Percentiles rank a stretch among this genome's conserved stretches.
Conservation (phyloP, 2,113 vertebrate species). For the Cisticola juncidis region DNA sequence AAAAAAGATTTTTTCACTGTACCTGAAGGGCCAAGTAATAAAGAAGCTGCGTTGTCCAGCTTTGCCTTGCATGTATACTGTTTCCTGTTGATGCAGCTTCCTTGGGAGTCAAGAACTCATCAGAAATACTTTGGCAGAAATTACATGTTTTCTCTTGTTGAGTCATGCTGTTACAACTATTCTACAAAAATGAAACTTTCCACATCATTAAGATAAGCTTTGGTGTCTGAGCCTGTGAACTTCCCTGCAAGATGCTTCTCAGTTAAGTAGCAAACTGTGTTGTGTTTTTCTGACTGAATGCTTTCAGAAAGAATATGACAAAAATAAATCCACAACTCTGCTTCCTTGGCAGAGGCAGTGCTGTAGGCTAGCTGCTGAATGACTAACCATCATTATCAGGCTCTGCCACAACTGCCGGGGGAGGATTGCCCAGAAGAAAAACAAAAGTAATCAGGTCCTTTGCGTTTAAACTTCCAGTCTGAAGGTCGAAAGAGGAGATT, state of each 20-base stretch:
- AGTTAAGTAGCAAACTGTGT: neutral
- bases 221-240: neutral
- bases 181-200: neutral
- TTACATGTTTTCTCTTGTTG: neutral
- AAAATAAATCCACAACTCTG: neutral
- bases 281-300: neutral
- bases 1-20: neutral
- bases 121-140: neutral
- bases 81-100: neutral
- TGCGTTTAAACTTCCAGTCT: neutral
- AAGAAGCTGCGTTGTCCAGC: neutral
- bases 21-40: neutral
- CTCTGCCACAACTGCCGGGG: neutral
- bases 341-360: neutral
- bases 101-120: neutral
- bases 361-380: neutral
- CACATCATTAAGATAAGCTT: neutral
- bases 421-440: neutral
- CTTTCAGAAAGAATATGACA: neutral
- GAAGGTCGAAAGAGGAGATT: neutral
- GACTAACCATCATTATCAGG: neutral
- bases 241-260: neutral
- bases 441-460: neutral
- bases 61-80: neutral
- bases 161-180: neutral